phyloP scores from a whole-genome alignment of 1,140 invertebrate species.

The Hirudo medicinalis region DNA sequence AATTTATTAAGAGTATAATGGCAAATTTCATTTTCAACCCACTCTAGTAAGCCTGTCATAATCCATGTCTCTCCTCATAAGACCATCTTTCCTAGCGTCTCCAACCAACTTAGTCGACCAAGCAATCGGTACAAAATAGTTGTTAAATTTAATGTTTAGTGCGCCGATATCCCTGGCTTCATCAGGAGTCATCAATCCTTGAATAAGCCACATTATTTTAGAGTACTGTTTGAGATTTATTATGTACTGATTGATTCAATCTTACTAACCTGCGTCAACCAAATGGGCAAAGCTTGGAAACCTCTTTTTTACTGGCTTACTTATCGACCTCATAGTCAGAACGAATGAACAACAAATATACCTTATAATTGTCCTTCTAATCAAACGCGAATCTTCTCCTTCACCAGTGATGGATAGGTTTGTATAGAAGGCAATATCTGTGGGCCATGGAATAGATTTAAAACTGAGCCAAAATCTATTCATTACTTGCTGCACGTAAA shows the following conservation, averaged over 20 bases:
- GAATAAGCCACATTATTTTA: no score
- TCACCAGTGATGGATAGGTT: slow-evolving; percentile 44
- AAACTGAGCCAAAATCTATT: slow-evolving; percentile 49
- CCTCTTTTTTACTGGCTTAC: slow-evolving; percentile 6
- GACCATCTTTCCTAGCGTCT: slow-evolving; percentile 65
- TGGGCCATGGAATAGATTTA: slow-evolving; percentile 14
- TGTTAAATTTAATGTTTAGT: slow-evolving; percentile 61
- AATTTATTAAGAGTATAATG: neutral
- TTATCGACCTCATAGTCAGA: slow-evolving; percentile 46
- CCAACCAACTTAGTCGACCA: slow-evolving; percentile 81
- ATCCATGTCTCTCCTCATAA: slow-evolving; percentile 79
- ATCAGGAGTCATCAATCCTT: slow-evolving; percentile 63
- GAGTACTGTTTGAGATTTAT: no score
- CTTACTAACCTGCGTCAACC: slow-evolving; percentile 28
- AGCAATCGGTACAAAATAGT: slow-evolving; percentile 84
- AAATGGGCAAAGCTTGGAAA: slow-evolving; percentile 10
- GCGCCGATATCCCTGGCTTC: slow-evolving; percentile 60
- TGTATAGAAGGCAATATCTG: slow-evolving; percentile 1
- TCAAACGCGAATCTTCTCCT: slow-evolving; percentile 69
- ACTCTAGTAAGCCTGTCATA: slow-evolving; percentile 67
- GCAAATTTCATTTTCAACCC: neutral
- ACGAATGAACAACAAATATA: slow-evolving; percentile 70
- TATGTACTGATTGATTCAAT: no score
- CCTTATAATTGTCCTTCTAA: slow-evolving; percentile 71
- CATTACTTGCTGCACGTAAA: slow-evolving; percentile 84